Evolutionary conservation across 2,888 invertebrate species (phyloP).

Genomic region (Trachelus tabidus): DNA sequence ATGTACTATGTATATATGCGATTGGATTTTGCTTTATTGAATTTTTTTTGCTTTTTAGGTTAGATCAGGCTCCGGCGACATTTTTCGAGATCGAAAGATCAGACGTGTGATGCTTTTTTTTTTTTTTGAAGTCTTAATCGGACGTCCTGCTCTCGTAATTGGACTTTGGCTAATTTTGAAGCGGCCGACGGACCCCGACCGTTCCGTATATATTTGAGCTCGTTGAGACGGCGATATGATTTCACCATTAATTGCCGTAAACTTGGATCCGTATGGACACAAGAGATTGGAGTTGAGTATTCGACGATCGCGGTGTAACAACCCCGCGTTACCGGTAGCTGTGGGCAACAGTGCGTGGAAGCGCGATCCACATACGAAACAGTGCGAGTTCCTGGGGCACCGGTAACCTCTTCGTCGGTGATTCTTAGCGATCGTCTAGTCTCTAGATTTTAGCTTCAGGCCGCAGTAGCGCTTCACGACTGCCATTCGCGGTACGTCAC

Average conservation of each 20-base stretch:
- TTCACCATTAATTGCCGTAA: background rate
- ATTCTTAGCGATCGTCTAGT: background rate
- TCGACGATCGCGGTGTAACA: constrained; percentile 31
- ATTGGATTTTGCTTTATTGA: too few relatives aligned
- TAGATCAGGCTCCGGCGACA: too few relatives aligned
- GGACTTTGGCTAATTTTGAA: background rate
- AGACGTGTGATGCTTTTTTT: too few relatives aligned
- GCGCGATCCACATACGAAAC: constrained; percentile 65
- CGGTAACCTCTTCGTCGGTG: background rate
- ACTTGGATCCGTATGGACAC: background rate
- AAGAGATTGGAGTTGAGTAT: background rate
- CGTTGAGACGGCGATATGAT: too few relatives aligned
- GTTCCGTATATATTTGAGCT: background rate
- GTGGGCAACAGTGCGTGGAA: constrained; percentile 61
- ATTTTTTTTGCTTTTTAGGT: too few relatives aligned
- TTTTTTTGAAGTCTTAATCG: too few relatives aligned
- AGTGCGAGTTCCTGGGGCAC: constrained; percentile 57
- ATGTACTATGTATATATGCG: too few relatives aligned
- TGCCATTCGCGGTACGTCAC: too few relatives aligned
- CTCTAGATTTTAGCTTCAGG: background rate
- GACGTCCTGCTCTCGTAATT: background rate
- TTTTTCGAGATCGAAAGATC: too few relatives aligned
- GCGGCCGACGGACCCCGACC: background rate
- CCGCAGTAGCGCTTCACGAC: too few relatives aligned
- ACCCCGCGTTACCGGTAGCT: constrained; percentile 54